Base-by-base conservation (phyloP, 2,797 vertebrate genomes). In the Sebastolobus altivelis region DNA sequence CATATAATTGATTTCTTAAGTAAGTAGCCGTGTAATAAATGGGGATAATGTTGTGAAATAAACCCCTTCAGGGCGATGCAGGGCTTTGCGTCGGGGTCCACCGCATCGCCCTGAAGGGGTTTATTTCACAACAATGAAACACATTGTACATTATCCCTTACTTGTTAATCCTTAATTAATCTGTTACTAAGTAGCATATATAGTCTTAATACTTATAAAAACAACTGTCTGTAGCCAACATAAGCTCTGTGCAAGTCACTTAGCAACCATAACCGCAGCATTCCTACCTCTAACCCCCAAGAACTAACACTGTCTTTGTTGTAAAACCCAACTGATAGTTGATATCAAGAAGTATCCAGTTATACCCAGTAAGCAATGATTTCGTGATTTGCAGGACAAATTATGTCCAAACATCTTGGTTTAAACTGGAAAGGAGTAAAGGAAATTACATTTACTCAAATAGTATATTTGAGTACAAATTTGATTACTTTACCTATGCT, bases 141-240 rank as follows among this genome's bases (percentile, higher is more conserved):
- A 18, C 46, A 49, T 20, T 49, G 46, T 49, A 49, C 46, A 49
- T 49, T 49, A 49, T 49, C 18, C 46, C 46, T 0, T 49, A 49
- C 0, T 8, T 43, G 14, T 72, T 78, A 25, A 63, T 75, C 75
- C 55, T 18, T 58, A 67, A 54, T 37, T 74, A 49, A 75, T 70
- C 56, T 66, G 35, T 56, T 16, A 20, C 33, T 59, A 40, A 66
- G 22, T 46, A 54, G 25, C 14, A 43, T 62, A 31, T 52, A 59
- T 56, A 35, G 6, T 72, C 31, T 65, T 54, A 29, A 62, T 43
- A 27, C 58, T 67, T 40, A 27, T 37, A 11, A 72, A 56, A 56
- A 76, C 58, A 2, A 35, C 56, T 25, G 12, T 18, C n/a, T 77
- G 14, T 46, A 55, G 60, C 13, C 59, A 62, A 37, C 29, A 25